A percentile compares a stretch with the other conserved stretches of the same genome.
These are phyloP conservation scores for Hyposmocoma kahamanoa DNA, from an alignment of 1,140 invertebrate species.

Conservation along the genomic window DNA sequence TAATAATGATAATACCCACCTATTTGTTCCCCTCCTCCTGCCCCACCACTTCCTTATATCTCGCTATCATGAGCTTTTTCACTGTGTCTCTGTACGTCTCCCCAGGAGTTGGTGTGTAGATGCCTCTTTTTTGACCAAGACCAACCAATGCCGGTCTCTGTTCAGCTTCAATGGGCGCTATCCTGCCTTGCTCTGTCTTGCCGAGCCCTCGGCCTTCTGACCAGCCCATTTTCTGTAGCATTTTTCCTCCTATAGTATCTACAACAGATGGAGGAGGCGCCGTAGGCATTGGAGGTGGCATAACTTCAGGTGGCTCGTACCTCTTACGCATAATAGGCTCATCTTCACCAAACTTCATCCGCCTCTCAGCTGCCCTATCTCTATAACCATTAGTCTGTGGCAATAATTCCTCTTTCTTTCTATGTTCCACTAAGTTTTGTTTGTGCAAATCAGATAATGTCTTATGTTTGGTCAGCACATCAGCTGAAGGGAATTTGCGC, in stretches of 20 bases:
- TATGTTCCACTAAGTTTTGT: constrained; percentile 87
- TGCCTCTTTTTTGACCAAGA: constrained; percentile 82
- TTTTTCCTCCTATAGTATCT: constrained; percentile 86
- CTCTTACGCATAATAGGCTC: constrained; percentile 79
- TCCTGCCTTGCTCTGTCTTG: constrained; percentile 93
- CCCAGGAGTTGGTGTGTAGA: constrained; percentile 84
- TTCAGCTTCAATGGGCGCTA: constrained; percentile 89
- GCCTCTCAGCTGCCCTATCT: constrained; percentile 95
- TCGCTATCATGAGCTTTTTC: constrained; percentile 91
- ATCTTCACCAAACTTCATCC: constrained; percentile 94
- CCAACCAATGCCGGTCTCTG: constrained; percentile 79
- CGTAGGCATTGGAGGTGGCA: constrained; percentile 71
- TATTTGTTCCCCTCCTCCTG: constrained; percentile 54
- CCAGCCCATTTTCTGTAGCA: constrained; percentile 99
- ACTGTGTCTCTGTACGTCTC: constrained; percentile 94
- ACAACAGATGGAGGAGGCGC: constrained; percentile 75
- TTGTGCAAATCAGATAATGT: constrained; percentile 97
- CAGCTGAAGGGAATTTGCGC: constrained; percentile 92
- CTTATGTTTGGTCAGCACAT: constrained; percentile 92
- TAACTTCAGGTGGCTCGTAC: constrained; percentile 80
- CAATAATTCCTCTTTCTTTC: constrained; percentile 69
- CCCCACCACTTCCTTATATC: constrained; percentile 85
- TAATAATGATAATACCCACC: constrained; percentile 37
- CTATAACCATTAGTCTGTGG: constrained; percentile 79
- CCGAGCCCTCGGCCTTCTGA: constrained; percentile 96